These are phyloP conservation scores for Mesochorus sp. DNA, from an alignment of 2,888 invertebrate species.

Conservation along the genomic window DNA sequence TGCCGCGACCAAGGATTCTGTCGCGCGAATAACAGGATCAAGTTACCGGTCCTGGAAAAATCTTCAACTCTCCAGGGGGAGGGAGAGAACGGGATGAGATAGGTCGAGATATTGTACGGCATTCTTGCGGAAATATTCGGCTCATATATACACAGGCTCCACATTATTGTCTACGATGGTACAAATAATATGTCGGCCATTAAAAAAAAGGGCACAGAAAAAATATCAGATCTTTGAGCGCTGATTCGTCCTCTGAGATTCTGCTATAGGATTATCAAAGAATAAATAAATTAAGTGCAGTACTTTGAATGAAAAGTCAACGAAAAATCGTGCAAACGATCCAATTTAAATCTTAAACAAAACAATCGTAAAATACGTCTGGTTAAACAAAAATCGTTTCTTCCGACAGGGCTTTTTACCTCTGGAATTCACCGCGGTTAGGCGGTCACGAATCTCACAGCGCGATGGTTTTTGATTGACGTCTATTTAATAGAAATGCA, in stretches of 20 bases:
- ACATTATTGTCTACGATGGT: constrained; percentile 32
- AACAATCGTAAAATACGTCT: too few species aligned
- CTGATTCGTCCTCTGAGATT: too few species aligned
- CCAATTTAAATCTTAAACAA: too few species aligned
- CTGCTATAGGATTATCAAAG: too few species aligned
- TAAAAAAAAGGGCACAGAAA: not conserved
- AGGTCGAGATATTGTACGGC: constrained; percentile 44
- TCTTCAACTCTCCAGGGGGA: not conserved
- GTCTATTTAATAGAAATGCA: constrained; percentile 80
- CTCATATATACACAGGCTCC: constrained; percentile 3
- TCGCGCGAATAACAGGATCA: constrained; percentile 80
- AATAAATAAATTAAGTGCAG: too few species aligned
- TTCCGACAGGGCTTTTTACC: too few species aligned
- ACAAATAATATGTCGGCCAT: constrained; percentile 28
- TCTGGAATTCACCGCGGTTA: constrained; percentile 62
- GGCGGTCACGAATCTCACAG: constrained; percentile 64
- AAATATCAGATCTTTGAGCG: too few species aligned
- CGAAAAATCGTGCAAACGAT: too few species aligned
- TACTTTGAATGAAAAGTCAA: too few species aligned
- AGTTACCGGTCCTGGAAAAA: constrained; percentile 71
- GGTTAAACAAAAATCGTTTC: too few species aligned
- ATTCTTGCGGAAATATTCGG: constrained; percentile 55
- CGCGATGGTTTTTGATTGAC: constrained; percentile 78
- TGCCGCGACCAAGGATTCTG: constrained; percentile 68
- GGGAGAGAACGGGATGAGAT: constrained; percentile 14